These are phyloP conservation scores for Microplitis demolitor DNA, from an alignment of 1,140 invertebrate genomes.

Conservation along the genomic window DNA sequence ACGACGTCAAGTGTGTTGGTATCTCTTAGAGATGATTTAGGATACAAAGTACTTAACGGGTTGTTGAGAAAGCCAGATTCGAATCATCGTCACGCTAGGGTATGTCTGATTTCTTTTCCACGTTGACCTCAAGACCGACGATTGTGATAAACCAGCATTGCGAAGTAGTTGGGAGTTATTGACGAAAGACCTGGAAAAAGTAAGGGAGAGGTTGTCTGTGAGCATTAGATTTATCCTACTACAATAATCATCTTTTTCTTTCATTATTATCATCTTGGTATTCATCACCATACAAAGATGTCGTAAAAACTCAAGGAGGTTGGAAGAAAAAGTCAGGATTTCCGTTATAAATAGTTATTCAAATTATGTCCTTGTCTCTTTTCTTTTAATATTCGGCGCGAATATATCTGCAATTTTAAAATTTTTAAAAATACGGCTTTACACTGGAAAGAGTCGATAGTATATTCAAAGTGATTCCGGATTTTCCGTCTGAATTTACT, in stretches of 20 bases:
- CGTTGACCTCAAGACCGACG: constrained; percentile 1
- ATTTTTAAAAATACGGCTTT: too few species aligned
- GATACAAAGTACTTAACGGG: constrained; percentile 1
- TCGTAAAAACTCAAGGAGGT: not conserved
- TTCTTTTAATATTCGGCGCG: not conserved
- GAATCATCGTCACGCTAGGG: constrained; percentile 24
- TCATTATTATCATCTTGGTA: not conserved
- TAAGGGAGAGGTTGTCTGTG: not conserved
- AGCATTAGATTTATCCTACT: not conserved
- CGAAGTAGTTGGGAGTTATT: not conserved
- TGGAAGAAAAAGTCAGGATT: not conserved
- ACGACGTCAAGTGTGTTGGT: not conserved
- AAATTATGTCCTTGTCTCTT: not conserved
- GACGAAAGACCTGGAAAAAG: not conserved
- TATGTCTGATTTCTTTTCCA: constrained; percentile 22
- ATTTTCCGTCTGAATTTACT: too few species aligned
- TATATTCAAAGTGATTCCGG: too few species aligned
- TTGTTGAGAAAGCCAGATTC: constrained; percentile 23
- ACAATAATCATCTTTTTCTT: not conserved
- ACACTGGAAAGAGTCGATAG: too few species aligned
- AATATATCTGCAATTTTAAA: not conserved
- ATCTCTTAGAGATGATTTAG: constrained; percentile 14
- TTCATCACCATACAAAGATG: not conserved
- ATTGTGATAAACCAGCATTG: constrained; percentile 1
- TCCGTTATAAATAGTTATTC: not conserved